Conservation (phyloP, 2,888 invertebrate species). For the Conomelus anceps region DNA sequence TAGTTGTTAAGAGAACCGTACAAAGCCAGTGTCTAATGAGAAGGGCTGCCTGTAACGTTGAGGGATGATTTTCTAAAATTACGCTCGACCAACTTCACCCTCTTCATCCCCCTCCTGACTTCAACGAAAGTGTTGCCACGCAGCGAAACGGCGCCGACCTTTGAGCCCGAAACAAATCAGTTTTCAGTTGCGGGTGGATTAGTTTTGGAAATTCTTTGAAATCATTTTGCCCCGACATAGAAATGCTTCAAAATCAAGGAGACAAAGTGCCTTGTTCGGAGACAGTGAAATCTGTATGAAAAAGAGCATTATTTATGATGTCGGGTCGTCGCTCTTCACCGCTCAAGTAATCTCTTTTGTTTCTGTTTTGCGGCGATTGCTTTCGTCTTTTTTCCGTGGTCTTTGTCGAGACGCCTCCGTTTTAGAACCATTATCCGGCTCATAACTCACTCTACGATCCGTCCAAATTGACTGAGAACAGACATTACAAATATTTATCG, state of each 20-base stretch:
- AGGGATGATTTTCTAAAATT: not conserved
- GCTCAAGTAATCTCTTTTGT: not conserved
- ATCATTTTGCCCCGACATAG: not conserved
- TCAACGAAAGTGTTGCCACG: not conserved
- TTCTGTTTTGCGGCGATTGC: not conserved
- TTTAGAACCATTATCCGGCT: not conserved
- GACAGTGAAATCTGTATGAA: not conserved
- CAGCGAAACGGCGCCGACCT: not conserved
- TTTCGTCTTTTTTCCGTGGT: not conserved
- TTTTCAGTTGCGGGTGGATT: not conserved
- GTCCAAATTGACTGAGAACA: not conserved
- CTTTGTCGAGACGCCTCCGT: not conserved
- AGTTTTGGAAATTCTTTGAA: conserved; percentile 3
- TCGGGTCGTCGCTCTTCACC: not conserved
- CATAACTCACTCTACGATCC: not conserved
- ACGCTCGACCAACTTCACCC: not conserved
- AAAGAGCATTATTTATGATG: not conserved
- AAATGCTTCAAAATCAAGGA: not conserved
- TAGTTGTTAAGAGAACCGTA: not conserved
- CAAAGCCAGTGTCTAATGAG: not conserved
- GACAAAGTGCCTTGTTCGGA: not conserved
- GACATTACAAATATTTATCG: not conserved
- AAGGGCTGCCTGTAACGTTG: not conserved
- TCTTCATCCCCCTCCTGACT: not conserved
- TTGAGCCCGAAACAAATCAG: conserved; percentile 11